Percentiles rank a stretch among this genome's conserved stretches.
These are phyloP conservation scores for Sinocyclocheilus anophthalmus DNA, from an alignment of 2,113 vertebrate genomes.

Conservation along the genomic window DNA sequence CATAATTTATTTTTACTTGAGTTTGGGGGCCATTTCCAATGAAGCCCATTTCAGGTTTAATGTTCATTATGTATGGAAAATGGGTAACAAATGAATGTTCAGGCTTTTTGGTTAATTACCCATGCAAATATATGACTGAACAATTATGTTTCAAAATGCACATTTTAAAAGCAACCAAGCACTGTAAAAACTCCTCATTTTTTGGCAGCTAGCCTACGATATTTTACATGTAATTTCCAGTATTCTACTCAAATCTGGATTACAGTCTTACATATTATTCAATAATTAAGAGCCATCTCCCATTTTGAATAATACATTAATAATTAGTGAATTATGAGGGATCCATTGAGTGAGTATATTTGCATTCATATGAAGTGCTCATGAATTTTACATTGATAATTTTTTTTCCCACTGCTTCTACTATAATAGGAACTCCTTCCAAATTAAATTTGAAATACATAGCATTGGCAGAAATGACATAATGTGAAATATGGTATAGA, in stretches of 20 bases:
- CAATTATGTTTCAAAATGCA: background rate
- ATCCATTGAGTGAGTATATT: conserved; percentile 51
- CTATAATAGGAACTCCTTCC: conserved; percentile 18
- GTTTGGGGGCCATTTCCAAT: background rate
- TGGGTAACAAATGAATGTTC: background rate
- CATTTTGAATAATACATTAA: conserved; percentile 60
- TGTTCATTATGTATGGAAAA: background rate
- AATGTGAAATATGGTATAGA: conserved; percentile 18
- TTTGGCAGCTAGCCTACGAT: background rate
- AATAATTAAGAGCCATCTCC: conserved; percentile 47
- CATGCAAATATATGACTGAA: background rate
- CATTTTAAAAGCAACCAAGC: background rate
- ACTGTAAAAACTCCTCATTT: background rate
- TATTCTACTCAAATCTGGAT: conserved; percentile 29
- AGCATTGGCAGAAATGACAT: conserved; percentile 22
- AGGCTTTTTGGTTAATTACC: background rate
- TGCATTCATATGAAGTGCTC: conserved; percentile 48
- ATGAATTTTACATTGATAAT: conserved; percentile 50
- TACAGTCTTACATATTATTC: conserved; percentile 56
- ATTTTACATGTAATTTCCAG: background rate
- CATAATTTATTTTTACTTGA: background rate
- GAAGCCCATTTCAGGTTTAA: background rate
- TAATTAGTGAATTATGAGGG: conserved; percentile 52
- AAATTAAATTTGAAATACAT: conserved; percentile 47
- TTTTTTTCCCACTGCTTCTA: conserved; percentile 6